Evolutionary conservation across 2,113 vertebrate species (phyloP), one percentile per base, ranked within the genome.

Genomic region (Corapipo altera): DNA sequence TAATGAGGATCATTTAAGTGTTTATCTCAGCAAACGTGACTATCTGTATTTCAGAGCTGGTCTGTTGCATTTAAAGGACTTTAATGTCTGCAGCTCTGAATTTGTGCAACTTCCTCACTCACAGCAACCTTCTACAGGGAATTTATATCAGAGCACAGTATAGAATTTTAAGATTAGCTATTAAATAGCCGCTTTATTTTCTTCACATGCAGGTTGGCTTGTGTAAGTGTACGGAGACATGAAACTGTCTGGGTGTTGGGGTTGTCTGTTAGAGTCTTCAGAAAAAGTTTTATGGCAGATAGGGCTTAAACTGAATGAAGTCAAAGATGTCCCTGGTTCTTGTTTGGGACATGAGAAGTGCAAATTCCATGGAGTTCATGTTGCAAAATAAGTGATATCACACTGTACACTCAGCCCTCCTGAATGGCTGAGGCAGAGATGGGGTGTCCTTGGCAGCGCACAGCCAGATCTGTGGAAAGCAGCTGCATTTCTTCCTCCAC

Each of bases 331-430:
- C 37, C 37, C 16, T 0, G 0, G 4, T 43, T 89, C 54, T 57
- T 48, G 14, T 66, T 62, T 43, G 8, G 26, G 72, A 33, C 17
- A n/a, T 39, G 89, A 78, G 46, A 71, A 80, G 35, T 48, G 64
- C 13, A n/a, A 72, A 81, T 67, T 90, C 76, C 41, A 3, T 86
- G 20, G 67, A 85, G 65, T n/a, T 77, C 49, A 17, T 21, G 23
- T 91, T 95, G 92, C 91, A 94, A 92, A 95, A 96, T 89, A 67
- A 85, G 66, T 94, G 88, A 92, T 89, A 91, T 93, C 96, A 94
- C 72, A 9, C 55, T 64, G 59, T 35, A 41, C 28, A 27, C 57
- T 93, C 61, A 16, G 61, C 57, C 48, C 65, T 59, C 13, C 37
- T 64, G 73, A 92, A 33, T 6, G 28, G n/a, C 62, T 84, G 57